Evolutionary conservation across 2,113 vertebrate genomes (phyloP), one percentile per base, ranked within the genome.

Genomic region (Ramphastos sulfuratus): DNA sequence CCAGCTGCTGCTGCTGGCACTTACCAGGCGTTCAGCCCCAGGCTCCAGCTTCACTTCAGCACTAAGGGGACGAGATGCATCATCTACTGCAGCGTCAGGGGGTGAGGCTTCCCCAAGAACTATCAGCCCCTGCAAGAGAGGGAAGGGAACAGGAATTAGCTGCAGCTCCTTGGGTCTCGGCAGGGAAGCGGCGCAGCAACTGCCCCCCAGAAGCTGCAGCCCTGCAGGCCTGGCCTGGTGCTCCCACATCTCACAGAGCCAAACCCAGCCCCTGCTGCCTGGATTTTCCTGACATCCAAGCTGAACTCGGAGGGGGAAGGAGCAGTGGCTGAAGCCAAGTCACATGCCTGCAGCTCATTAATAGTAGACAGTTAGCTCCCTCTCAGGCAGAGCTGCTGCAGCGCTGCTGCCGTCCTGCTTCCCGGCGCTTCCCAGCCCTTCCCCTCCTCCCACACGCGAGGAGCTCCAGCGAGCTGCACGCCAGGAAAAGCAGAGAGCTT

Each of bases 61-160:
- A 92, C 95, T 60, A 70, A 96, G 17, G 5, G 97, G 89, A 92
- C 93, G 96, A 84, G 96, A 78, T 0, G 95, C 61, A 66, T 98
- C 98, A 66, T 97, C 95, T 83, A 75, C 84, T 31, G 96, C 87
- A 79, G 97, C 95, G 4, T 97, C 97, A 33, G 97, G 90, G 77
- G 97, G 93, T 10, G 98, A 91, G 1, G 92, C 94, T 25, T 99
- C 99, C 52, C 98, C 99, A 69, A 99, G 97, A 95, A 99, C 98
- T 90, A 99, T 97, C 67, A 98, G 98, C 54, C 99, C 99, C 99
- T 99, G 93, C 2, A 66, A 96, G 52, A 94, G 76, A 96, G 65
- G 76, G 80, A 79, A 96, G 70, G 90, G 72, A 96, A 90, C 42
- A 61, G 89, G 69, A 37, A 79, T 77, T 61, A 61, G 63, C n/a